Percentiles rank a stretch among this genome's conserved stretches.
Conservation (phyloP, 2,797 vertebrate genomes). For the Perdix hodgsoniae region DNA sequence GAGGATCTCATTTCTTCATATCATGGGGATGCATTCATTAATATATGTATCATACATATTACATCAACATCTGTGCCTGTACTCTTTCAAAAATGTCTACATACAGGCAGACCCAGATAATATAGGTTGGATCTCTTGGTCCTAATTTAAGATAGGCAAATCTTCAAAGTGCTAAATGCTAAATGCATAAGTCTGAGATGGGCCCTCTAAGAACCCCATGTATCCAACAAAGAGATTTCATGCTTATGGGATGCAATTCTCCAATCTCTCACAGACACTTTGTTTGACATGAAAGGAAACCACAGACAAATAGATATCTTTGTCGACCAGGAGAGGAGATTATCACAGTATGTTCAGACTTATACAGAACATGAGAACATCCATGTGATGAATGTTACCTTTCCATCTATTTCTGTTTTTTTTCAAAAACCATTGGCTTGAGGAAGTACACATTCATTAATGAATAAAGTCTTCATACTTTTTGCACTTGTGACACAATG, state of each 20-base stretch:
- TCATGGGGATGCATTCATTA: not conserved
- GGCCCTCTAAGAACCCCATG: not conserved
- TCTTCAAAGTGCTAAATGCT: not conserved
- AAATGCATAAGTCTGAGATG: not conserved
- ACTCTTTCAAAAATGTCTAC: not conserved
- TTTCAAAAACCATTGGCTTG: not conserved
- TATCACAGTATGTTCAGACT: not conserved
- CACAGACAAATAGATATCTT: not conserved
- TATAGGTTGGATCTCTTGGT: not conserved
- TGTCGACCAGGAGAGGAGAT: not conserved
- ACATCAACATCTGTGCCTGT: not conserved
- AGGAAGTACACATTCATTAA: not conserved
- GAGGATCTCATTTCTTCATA: not conserved
- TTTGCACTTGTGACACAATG: not conserved
- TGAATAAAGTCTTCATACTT: not conserved
- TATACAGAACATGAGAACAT: not conserved
- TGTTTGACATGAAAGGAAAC: not conserved
- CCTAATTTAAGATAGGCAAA: not conserved
- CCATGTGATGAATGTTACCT: not conserved
- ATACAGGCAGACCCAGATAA: not conserved
- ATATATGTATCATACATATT: not conserved
- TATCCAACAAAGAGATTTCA: not conserved
- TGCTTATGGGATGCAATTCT: not conserved
- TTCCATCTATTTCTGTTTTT: not conserved
- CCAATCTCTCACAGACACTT: not conserved